A percentile compares a stretch with the other conserved stretches of the same genome.
Conservation (phyloP, 2,888 invertebrate genomes). For the Apamea anceps region DNA sequence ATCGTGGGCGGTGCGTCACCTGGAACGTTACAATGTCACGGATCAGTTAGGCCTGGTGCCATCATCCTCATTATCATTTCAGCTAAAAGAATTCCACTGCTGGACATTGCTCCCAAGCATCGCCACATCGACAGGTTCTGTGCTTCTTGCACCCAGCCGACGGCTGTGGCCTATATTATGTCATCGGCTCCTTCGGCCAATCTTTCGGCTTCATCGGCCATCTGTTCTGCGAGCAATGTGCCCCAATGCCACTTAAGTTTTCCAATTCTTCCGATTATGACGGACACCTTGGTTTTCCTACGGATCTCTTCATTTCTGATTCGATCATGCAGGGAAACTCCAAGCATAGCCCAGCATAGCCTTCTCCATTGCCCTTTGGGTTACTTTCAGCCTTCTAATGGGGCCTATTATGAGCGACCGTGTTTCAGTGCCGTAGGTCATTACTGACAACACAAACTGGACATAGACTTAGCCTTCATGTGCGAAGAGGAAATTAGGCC, state of each 20-base stretch:
- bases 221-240: not conserved
- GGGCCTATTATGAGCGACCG: too few relatives aligned
- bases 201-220: not conserved
- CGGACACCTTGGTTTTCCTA: not conserved
- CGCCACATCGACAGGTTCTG: not conserved
- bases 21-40: constrained; percentile 70
- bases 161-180: not conserved
- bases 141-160: not conserved
- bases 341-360: not conserved
- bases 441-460: too few relatives aligned
- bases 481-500: not conserved
- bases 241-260: not conserved
- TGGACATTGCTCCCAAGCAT: not conserved
- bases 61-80: not conserved
- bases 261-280: not conserved
- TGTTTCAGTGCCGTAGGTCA: too few relatives aligned
- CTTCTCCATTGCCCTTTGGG: not conserved
- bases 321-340: not conserved
- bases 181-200: not conserved
- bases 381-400: not conserved
- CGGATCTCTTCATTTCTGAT: not conserved
- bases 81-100: not conserved
- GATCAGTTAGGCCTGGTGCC: not conserved
- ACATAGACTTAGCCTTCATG: too few relatives aligned
- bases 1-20: constrained; percentile 96